These are phyloP conservation scores for Phortica variegata DNA, from an alignment of 1,140 invertebrate species.

Conservation along the genomic window DNA sequence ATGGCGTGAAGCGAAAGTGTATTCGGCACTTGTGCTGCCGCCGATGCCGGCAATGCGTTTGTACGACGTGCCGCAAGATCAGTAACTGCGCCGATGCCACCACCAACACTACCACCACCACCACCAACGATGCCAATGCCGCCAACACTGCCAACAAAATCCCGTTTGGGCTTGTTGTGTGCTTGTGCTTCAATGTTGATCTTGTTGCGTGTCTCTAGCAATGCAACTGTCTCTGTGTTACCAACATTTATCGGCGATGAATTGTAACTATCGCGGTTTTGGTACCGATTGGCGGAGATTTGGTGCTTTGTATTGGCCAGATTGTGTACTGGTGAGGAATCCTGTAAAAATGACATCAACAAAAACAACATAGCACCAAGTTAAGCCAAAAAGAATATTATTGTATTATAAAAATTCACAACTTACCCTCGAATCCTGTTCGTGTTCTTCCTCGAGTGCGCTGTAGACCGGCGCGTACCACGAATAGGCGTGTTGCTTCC, in stretches of 20 bases:
- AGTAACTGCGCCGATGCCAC: background rate
- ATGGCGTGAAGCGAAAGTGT: constrained; percentile 1
- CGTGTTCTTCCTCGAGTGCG: constrained; percentile 55
- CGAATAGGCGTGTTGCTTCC: constrained; percentile 54
- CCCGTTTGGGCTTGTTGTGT: no score
- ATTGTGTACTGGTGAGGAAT: constrained; percentile 56
- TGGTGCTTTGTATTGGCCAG: constrained; percentile 57
- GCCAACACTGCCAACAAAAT: background rate
- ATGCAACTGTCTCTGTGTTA: constrained; percentile 47
- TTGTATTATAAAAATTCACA: no score
- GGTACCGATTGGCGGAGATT: constrained; percentile 43
- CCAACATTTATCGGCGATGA: constrained; percentile 22
- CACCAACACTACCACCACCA: constrained; percentile 6
- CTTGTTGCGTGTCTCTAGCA: constrained; percentile 49
- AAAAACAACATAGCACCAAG: background rate
- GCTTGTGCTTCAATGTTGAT: constrained; percentile 37
- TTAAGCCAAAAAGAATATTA: background rate
- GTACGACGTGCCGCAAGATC: no score
- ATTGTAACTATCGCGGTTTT: constrained; percentile 29
- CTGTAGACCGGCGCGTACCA: constrained; percentile 56
- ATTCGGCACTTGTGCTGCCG: background rate
- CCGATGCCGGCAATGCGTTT: background rate
- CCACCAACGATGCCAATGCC: constrained; percentile 4
- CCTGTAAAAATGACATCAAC: constrained; percentile 21
- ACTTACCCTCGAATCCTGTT: constrained; percentile 55